phyloP scores from a whole-genome alignment of 2,797 vertebrate species.

The Lycodopsis pacificus region DNA sequence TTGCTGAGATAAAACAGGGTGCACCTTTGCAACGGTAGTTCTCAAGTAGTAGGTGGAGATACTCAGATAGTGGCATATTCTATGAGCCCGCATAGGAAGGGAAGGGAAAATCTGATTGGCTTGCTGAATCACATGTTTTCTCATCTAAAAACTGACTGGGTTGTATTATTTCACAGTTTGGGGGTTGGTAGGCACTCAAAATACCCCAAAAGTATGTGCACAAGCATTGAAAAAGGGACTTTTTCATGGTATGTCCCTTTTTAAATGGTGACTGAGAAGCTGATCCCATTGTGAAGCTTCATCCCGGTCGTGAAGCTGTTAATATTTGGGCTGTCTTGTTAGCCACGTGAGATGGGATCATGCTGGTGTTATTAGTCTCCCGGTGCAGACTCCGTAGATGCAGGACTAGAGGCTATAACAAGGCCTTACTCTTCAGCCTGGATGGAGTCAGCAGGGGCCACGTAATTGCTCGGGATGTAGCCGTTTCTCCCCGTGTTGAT shows the following conservation, averaged over 20 bases:
- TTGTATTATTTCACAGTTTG: neutral
- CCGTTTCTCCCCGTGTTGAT: constrained; percentile 96
- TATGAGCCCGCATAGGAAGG: neutral
- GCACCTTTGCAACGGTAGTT: neutral
- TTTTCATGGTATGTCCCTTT: neutral
- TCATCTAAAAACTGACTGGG: neutral
- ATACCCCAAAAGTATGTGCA: neutral
- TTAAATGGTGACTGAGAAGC: neutral
- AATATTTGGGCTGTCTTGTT: neutral
- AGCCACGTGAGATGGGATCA: constrained; percentile 31
- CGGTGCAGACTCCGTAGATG: constrained; percentile 6
- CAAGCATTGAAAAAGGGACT: neutral
- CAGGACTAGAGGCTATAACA: constrained; percentile 49
- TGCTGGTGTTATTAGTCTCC: constrained; percentile 29
- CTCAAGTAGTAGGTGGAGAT: neutral
- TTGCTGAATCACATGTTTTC: neutral
- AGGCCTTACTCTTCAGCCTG: constrained; percentile 96
- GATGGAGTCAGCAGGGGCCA: constrained; percentile 97
- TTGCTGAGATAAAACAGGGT: neutral
- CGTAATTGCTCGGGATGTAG: constrained; percentile 98
- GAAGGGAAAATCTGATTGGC: too few species aligned
- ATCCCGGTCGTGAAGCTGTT: neutral
- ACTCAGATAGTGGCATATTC: neutral
- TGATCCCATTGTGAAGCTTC: neutral
- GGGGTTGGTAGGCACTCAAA: accelerated